Conservation (phyloP, 2,797 vertebrate genomes). For the Staurois parvus region DNA sequence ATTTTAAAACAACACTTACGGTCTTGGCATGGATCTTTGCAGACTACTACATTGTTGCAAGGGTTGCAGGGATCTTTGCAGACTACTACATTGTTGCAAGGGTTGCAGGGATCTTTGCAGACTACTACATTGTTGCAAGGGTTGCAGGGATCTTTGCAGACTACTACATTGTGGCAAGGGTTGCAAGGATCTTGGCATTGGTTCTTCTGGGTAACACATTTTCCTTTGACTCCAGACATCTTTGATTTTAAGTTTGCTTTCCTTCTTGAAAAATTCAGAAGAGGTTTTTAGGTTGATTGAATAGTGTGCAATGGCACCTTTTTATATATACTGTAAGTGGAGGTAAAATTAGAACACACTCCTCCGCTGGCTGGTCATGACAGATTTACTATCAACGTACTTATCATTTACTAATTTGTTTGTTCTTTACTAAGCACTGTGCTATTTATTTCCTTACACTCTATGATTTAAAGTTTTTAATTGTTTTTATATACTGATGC, state of each 20-base stretch:
- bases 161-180: no score
- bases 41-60: background rate
- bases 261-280: background rate
- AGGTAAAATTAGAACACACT: background rate
- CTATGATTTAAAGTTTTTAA: background rate
- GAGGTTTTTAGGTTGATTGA: background rate
- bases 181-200: slow-evolving; percentile 14
- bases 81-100: no score
- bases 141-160: slow-evolving; percentile 28
- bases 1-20: background rate
- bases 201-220: background rate
- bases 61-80: slow-evolving; percentile 22
- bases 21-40: background rate
- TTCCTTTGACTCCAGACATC: slow-evolving; percentile 27
- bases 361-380: background rate
- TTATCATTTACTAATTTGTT: background rate
- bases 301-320: background rate
- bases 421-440: background rate
- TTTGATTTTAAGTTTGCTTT: background rate
- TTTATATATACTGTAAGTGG: background rate
- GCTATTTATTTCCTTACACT: background rate
- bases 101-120: no score
- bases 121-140: background rate
- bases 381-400: background rate
- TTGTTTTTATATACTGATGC: no score